A percentile compares a stretch with the other conserved stretches of the same genome.
Evolutionary conservation across 1,140 invertebrate genomes (phyloP).

Genomic region (Meteorus sp.): DNA sequence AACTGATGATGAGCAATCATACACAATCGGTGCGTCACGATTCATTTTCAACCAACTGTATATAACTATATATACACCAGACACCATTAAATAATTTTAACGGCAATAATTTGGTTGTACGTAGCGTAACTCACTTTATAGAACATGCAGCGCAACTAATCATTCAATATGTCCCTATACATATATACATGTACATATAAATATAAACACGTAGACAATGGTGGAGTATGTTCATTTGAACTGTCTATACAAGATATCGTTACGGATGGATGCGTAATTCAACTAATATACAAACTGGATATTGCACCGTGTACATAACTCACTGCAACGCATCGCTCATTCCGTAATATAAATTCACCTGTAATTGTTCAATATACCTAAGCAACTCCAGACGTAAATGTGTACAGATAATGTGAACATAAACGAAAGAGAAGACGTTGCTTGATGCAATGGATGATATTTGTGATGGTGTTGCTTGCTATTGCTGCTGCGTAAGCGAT

Average conservation of each 20-base stretch:
- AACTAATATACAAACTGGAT: conserved; percentile 11
- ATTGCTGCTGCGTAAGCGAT: not conserved
- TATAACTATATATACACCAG: too few relatives aligned
- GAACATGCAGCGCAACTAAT: conserved; percentile 28
- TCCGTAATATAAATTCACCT: too few relatives aligned
- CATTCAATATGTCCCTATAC: conserved; percentile 19
- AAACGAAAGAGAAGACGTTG: not conserved
- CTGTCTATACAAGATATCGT: conserved; percentile 8
- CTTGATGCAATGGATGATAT: too few relatives aligned
- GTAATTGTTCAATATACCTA: too few relatives aligned
- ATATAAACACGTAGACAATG: too few relatives aligned
- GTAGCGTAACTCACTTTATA: conserved; percentile 25
- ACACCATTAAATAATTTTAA: too few relatives aligned
- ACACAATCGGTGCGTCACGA: not conserved
- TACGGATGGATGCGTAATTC: conserved; percentile 20
- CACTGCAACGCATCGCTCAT: conserved; percentile 4
- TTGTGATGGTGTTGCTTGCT: not conserved
- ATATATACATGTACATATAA: too few relatives aligned
- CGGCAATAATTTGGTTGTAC: conserved; percentile 20
- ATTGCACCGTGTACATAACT: not conserved
- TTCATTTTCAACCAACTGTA: too few relatives aligned
- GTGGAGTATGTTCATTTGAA: too few relatives aligned
- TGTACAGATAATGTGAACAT: not conserved
- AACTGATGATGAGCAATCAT: not conserved
- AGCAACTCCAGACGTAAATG: too few relatives aligned